Base-by-base conservation (phyloP, 2,888 invertebrate genomes). In the Brachyptera risi region DNA sequence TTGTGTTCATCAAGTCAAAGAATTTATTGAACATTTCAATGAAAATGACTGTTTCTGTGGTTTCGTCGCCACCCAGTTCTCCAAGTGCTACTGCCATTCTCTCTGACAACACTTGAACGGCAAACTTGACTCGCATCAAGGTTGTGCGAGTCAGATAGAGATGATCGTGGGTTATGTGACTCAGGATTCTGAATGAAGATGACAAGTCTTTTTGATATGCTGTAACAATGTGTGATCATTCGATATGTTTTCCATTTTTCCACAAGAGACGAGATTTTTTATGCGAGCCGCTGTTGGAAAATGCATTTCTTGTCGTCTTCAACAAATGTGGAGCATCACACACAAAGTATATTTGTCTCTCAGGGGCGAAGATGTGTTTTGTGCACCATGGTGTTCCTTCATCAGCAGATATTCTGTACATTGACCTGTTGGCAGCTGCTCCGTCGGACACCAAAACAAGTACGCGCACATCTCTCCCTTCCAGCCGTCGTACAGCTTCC, bases 21-120 rank as follows among this genome's bases (percentile, higher is more conserved):
- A 51, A 51, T 31, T 27, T 51, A 31, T 51, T 51, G 31, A 51
- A 51, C 51, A 51, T 31, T 15, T 31, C 35, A 31, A 51, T 51
- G 11, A 51, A 51, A 15, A n/a, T 31, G 15, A 51, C 27, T 15
- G 51, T 51, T 31, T 51, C 51, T 3, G n/a, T 15, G 11, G n/a
- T 19, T 2, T 17, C n/a, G 9, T 27, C 50, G 2, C 9, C 26
- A 27, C 7, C n/a, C n/a, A 51, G 51, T 17, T 51, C 35, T 17
- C 35, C 21, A 27, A 31, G n/a, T 1, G 51, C 51, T 15, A 21
- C 21, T 15, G 51, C 51, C 51, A 51, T 51, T 15, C 51, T 5
- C 31, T 31, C 5, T n/a, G 31, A 51, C 27, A 51, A 31, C 5
- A 51, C 51, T 51, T 51, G 51, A 15, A 51, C 51, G 4, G 51